A percentile compares a stretch with the other conserved stretches of the same genome.
These are phyloP conservation scores for Drosophila aff. DNA, from an alignment of 1,140 invertebrate genomes.

Conservation along the genomic window DNA sequence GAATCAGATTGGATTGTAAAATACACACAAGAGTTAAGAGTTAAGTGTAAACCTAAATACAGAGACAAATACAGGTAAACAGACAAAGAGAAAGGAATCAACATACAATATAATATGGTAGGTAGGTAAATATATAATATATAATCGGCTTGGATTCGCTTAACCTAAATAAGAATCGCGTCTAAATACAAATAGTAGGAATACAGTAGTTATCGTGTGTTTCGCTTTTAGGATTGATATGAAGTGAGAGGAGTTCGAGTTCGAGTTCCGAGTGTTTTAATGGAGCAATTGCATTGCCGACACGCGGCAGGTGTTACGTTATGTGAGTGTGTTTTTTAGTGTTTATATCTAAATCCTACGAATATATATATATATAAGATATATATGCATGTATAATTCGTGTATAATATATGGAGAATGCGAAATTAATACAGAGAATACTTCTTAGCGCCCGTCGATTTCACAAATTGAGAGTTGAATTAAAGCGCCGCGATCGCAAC, in stretches of 20 bases:
- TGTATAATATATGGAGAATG: conserved; percentile 45
- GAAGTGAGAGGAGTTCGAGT: conserved; percentile 41
- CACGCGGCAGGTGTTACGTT: conserved; percentile 11
- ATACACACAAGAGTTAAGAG: neutral
- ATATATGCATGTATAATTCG: neutral
- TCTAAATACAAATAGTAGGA: conserved; percentile 77
- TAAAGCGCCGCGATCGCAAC: conserved; percentile 57
- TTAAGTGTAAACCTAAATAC: conserved; percentile 27
- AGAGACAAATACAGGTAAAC: conserved; percentile 34
- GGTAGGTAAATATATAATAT: neutral
- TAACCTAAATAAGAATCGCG: conserved; percentile 34
- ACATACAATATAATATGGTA: conserved; percentile 33
- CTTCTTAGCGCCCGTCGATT: conserved; percentile 60
- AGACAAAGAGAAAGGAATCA: conserved; percentile 30
- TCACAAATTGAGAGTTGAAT: conserved; percentile 52
- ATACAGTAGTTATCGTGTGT: conserved; percentile 64
- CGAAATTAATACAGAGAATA: conserved; percentile 53
- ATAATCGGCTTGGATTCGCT: conserved; percentile 32
- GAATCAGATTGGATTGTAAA: neutral
- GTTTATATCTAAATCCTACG: conserved; percentile 39
- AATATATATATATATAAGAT: conserved; percentile 27
- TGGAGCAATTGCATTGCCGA: conserved; percentile 53
- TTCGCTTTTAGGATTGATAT: conserved; percentile 71
- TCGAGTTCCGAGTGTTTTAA: conserved; percentile 11
- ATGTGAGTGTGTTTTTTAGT: conserved; percentile 25